Evolutionary conservation across 2,888 invertebrate species (phyloP), one percentile per base, ranked within the genome.

Genomic region (Leuctra nigra): DNA sequence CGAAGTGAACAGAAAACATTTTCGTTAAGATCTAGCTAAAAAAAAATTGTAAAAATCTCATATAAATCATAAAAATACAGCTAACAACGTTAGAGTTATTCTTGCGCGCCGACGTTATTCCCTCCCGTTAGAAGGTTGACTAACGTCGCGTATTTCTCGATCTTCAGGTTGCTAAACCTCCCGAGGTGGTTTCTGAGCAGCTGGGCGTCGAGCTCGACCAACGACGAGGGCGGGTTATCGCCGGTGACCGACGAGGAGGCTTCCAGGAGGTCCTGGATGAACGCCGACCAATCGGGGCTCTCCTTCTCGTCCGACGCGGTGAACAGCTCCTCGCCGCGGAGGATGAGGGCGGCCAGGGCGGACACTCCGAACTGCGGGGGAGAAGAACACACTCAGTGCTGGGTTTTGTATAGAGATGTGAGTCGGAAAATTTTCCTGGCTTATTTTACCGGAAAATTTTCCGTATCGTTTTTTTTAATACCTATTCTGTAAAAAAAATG

Each of bases 361-460:
- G 50, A 35, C 18, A 50, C 50, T 1, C 50, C 50, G 20, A 50
- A 50, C 50, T 50, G 50, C 2, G 4, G n/a, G 14, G 38, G n/a
- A 22, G 23, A 6, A 23, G 44, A 23, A 23, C 4, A 13, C 3
- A 20, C 4, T 11, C 11, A 2, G 18, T 4, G n/a, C 11, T 16
- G 41, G 16, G 2, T 4, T 4, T 14, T 6, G 36, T 36, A 3
- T 16, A 36, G 4, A 4, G 14, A 4, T 36, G 36, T 14, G n/a
- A 3, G 36, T 13, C 36, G 13, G 14, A 14, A 14, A 36, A n/a
- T n/a, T n/a, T n/a, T n/a, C n/a, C n/a, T n/a, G n/a, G n/a, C n/a
- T n/a, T n/a, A n/a, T n/a, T n/a, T 4, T 36, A 2, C 4, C 4
- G 36, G 4, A 13, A 36, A n/a, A n/a, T n/a, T n/a, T n/a, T n/a